Base-by-base conservation (phyloP, 2,888 invertebrate species). In the Cyaniris semiargus region DNA sequence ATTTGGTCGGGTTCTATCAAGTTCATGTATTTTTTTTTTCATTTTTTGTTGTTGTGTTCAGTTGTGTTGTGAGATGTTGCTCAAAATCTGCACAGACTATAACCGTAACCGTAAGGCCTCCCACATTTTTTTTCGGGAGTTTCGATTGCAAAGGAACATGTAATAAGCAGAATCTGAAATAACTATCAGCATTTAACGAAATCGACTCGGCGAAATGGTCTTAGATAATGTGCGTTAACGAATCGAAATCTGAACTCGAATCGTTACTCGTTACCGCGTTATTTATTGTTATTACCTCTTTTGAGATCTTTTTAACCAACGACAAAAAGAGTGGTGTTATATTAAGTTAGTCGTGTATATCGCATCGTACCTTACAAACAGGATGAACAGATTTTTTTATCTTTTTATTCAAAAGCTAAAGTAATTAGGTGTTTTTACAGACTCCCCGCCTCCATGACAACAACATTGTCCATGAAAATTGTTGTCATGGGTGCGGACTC, bases 281-380 rank as follows among this genome's bases (percentile, higher is more conserved):
- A 88, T 87, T 86, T 87, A 87, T 85, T 84, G 85, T 87, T 87
- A 88, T 86, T 81, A 85, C 83, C 80, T 85, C 84, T 84, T 86
- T 86, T 82, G 84, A 79, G 78, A 80, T 78, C 77, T 81, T 85
- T 84, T 84, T 83, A 18, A 58, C 58, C 8, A 8, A n/a, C 7
- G 21, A 21, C 18, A 1, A 18, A 13, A 48, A 53, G 53, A 53
- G 4, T 53, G 18, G 18, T 53, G 53, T 53, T 18, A 48, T 3
- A 13, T 48, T 58, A 3, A 3, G 6, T 21, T 8, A 3, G 6
- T 21, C 58, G 4, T n/a, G n/a, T 5, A 5, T 21, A 1, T 56
- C 3, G 18, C 18, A 6, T 15, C 6, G 58, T n/a, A 58, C 1
- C 21, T 58, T 7, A 0, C 10, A 58, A 58, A 58, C 58, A 8